A percentile compares a stretch with the other conserved stretches of the same genome.
phyloP scores from a whole-genome alignment of 2,888 invertebrate species.

The Lycia hirtaria region DNA sequence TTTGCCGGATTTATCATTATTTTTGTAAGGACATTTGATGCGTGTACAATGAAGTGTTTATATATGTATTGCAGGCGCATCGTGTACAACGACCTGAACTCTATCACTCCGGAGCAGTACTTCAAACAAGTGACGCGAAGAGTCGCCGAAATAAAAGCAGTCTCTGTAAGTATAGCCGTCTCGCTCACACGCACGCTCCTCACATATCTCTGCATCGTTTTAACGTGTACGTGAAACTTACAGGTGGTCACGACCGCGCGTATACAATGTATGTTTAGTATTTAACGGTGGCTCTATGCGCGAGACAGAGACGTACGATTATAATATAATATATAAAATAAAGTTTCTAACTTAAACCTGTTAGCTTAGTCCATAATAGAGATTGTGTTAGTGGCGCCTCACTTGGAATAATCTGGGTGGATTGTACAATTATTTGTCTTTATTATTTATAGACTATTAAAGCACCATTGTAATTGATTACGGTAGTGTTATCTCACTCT shows the following conservation, averaged over 20 bases:
- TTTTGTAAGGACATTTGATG: too few species aligned
- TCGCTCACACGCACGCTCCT: slow-evolving; percentile 41
- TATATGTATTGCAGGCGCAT: slow-evolving; percentile 89
- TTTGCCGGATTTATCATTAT: too few species aligned
- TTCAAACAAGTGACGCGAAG: slow-evolving; percentile 96
- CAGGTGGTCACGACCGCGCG: slow-evolving; percentile 57
- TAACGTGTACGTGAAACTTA: slow-evolving; percentile 47
- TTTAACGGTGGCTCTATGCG: slow-evolving; percentile 6
- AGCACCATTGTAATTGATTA: background rate
- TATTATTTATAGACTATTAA: background rate
- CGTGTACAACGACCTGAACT: slow-evolving; percentile 94
- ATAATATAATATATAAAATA: background rate
- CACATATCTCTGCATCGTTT: slow-evolving; percentile 44
- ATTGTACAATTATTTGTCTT: background rate
- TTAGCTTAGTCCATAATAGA: background rate
- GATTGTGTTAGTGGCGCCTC: background rate
- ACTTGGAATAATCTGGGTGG: background rate
- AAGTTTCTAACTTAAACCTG: background rate
- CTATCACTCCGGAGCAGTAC: slow-evolving; percentile 97
- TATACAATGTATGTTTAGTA: slow-evolving; percentile 62
- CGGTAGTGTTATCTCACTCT: background rate
- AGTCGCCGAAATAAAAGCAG: slow-evolving; percentile 95
- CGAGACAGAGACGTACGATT: slow-evolving; percentile 19
- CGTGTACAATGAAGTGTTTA: too few species aligned
- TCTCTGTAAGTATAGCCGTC: slow-evolving; percentile 88